Conservation (phyloP, 2,888 invertebrate species). For the Blera fallax region DNA sequence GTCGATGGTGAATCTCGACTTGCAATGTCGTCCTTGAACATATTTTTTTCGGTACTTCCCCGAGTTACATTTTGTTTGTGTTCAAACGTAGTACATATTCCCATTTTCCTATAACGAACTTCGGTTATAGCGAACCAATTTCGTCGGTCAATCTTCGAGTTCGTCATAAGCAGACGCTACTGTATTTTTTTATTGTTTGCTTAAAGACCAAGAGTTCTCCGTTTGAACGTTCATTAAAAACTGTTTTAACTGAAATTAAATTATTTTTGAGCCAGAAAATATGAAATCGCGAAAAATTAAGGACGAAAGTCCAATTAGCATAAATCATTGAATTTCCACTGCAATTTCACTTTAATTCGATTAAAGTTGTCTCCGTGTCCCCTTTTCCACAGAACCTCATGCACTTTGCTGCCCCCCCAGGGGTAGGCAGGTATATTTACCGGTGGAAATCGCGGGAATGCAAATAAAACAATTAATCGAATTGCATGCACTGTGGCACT, state of each 20-base stretch:
- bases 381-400: not conserved
- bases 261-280: slow-evolving; percentile 2
- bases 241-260: slow-evolving; percentile 24
- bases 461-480: slow-evolving; percentile 71
- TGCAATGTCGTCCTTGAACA: no score
- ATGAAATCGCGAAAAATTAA: slow-evolving; percentile 27
- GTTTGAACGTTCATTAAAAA: not conserved
- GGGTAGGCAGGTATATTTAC: slow-evolving; percentile 49
- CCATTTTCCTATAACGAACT: no score
- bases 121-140: no score
- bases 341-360: slow-evolving; percentile 69
- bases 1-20: no score
- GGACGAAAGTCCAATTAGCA: slow-evolving; percentile 54
- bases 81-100: no score
- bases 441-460: slow-evolving; percentile 58
- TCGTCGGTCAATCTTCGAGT: no score
- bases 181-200: no score
- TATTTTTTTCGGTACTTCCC: no score
- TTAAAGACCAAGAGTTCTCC: no score
- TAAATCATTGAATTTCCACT: slow-evolving; percentile 61
- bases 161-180: no score
- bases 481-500: slow-evolving; percentile 41
- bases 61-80: no score
- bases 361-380: slow-evolving; percentile 25
- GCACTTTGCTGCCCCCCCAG: slow-evolving; percentile 1